Evolutionary conservation across 2,113 vertebrate genomes (phyloP), one percentile per base, ranked within the genome.

Genomic region (Boleophthalmus pectinirostris): DNA sequence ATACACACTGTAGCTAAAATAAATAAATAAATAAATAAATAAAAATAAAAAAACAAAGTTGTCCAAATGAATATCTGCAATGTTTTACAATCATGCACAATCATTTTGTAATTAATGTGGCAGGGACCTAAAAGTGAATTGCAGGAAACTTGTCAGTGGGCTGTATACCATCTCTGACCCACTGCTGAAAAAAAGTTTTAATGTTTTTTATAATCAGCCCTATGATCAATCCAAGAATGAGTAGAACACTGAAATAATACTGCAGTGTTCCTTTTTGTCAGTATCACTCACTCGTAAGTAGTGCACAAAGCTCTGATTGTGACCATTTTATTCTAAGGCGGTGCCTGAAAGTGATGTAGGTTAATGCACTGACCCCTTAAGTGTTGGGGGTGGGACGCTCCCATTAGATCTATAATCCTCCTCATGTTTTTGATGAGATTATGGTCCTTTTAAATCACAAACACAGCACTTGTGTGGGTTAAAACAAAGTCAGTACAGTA

Each of bases 311-410:
- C 47, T 20, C 47, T 20, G 16, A 51, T 51, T 20, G 4, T 4
- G 47, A 51, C 47, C 47, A 51, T 51, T 56, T 56, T 56, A 8
- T 23, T 21, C n/a, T 12, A 56, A 56, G 53, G 53, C 54, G 23
- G 23, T 15, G 38, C 14, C 20, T 14, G 11, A 45, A 66, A 24
- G 38, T 16, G 23, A 66, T 45, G 65, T 47, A 25, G 65, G 65
- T 66, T 66, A 66, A 47, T 66, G 65, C 45, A 12, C 1, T 24
- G 35, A 23, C 38, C n/a, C 21, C 38, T 46, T 47, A 21, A 46
- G 45, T 47, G 65, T 47, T 66, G 65, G 65, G 65, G 65, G 65
- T 66, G 18, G 61, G 65, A 47, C n/a, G 14, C 3, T 16, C 65
- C 65, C 43, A 47, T 66, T 21, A 45, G 11, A 23, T 9, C n/a